Conservation (phyloP, 2,888 invertebrate genomes). For the Platycnemis pennipes region DNA sequence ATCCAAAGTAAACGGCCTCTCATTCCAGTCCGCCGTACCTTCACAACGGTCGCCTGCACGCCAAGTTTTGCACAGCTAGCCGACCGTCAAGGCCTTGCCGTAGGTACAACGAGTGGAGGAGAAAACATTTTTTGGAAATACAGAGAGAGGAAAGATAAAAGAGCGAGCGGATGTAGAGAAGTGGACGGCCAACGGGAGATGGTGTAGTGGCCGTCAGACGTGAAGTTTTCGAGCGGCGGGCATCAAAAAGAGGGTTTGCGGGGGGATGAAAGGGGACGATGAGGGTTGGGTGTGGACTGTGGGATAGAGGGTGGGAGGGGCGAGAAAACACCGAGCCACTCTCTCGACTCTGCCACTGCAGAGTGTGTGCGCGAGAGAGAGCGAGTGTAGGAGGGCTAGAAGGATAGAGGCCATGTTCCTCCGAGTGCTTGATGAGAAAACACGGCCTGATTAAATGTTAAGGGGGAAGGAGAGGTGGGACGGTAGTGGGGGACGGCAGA, state of each 20-base stretch:
- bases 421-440: slow-evolving; percentile 66
- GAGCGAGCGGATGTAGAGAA: not conserved
- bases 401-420: slow-evolving; percentile 10
- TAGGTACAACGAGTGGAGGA: too few species aligned
- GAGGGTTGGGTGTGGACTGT: not conserved
- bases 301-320: not conserved
- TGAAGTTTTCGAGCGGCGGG: not conserved
- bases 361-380: not conserved
- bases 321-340: not conserved
- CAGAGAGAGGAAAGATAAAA: not conserved
- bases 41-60: too few species aligned
- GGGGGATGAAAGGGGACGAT: not conserved
- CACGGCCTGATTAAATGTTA: slow-evolving; percentile 65
- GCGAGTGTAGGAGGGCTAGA: not conserved
- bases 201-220: not conserved
- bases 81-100: too few species aligned
- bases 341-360: not conserved
- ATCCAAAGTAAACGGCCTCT: too few species aligned
- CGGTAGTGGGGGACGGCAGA: not conserved
- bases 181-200: not conserved
- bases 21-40: too few species aligned
- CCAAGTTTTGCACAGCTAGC: too few species aligned
- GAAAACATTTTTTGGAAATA: not conserved
- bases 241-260: not conserved
- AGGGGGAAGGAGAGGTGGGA: not conserved